Percentiles rank a stretch among this genome's conserved stretches.
phyloP scores from a whole-genome alignment of 2,797 vertebrate genomes.

The Sarcoramphus papa region DNA sequence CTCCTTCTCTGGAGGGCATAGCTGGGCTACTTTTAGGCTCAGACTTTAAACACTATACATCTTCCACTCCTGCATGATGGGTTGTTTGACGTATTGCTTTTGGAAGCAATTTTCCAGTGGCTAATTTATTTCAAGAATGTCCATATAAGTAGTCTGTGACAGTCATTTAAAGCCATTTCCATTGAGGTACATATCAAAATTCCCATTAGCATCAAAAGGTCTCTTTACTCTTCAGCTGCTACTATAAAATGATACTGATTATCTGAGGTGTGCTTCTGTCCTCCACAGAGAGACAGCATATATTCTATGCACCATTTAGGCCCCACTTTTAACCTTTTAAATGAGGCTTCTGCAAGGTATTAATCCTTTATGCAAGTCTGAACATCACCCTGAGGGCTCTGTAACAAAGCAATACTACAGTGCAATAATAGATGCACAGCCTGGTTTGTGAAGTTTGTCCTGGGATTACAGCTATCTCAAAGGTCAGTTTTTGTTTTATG shows the following conservation, averaged over 20 bases:
- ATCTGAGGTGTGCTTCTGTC: background rate
- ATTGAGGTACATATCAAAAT: background rate
- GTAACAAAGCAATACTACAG: background rate
- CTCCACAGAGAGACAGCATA: background rate
- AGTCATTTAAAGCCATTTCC: background rate
- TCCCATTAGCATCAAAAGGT: background rate
- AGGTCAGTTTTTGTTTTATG: background rate
- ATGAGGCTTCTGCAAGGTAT: background rate
- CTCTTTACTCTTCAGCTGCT: background rate
- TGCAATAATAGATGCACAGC: background rate
- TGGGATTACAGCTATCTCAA: background rate
- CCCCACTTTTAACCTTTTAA: background rate
- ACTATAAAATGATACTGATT: background rate
- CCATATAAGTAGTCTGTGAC: background rate
- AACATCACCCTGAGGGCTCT: background rate
- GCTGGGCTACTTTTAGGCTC: background rate
- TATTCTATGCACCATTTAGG: background rate
- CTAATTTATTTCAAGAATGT: background rate
- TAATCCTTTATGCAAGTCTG: background rate
- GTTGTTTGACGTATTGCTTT: background rate
- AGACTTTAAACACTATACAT: background rate
- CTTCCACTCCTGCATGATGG: background rate
- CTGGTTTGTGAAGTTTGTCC: background rate
- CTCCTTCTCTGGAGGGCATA: background rate
- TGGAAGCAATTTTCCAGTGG: background rate